Percentiles rank a stretch among this genome's conserved stretches.
Conservation (phyloP, 2,113 vertebrate genomes). For the Protomyctophum bolini region DNA sequence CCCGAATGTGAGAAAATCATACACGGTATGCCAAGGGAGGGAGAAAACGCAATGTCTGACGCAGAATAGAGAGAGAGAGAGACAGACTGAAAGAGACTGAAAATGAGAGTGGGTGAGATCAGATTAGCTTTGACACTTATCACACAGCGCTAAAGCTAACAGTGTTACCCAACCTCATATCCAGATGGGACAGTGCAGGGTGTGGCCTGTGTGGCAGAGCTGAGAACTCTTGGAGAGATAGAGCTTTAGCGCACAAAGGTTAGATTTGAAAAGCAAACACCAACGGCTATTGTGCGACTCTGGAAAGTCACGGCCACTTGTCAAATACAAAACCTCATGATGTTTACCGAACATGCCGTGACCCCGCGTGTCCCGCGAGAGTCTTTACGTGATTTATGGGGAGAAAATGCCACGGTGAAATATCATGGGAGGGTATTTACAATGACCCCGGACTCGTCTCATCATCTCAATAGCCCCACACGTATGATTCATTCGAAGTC, state of each 20-base stretch:
- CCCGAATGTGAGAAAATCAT: slow-evolving; percentile 72
- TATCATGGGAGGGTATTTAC: slow-evolving; percentile 50
- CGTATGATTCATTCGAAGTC: slow-evolving; percentile 47
- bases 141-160: slow-evolving; percentile 65
- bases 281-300: slow-evolving; percentile 64
- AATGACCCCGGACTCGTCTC: slow-evolving; percentile 52
- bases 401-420: slow-evolving; percentile 57
- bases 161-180: slow-evolving; percentile 64
- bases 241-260: slow-evolving; percentile 71
- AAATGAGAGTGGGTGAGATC: slow-evolving; percentile 42
- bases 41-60: slow-evolving; percentile 37
- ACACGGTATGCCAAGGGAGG: slow-evolving; percentile 39
- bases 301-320: slow-evolving; percentile 75
- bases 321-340: slow-evolving; percentile 62
- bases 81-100: slow-evolving; percentile 10
- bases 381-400: slow-evolving; percentile 67
- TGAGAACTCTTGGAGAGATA: slow-evolving; percentile 67
- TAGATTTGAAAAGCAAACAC: slow-evolving; percentile 77
- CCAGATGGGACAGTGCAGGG: slow-evolving; percentile 69
- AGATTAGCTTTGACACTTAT: slow-evolving; percentile 69
- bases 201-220: slow-evolving; percentile 65
- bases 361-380: slow-evolving; percentile 58
- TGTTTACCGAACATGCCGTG: slow-evolving; percentile 69
- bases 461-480: slow-evolving; percentile 53
- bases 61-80: slow-evolving; percentile 47